Evolutionary conservation across 1,140 invertebrate species (phyloP).

Genomic region (Coptotermes formosanus): DNA sequence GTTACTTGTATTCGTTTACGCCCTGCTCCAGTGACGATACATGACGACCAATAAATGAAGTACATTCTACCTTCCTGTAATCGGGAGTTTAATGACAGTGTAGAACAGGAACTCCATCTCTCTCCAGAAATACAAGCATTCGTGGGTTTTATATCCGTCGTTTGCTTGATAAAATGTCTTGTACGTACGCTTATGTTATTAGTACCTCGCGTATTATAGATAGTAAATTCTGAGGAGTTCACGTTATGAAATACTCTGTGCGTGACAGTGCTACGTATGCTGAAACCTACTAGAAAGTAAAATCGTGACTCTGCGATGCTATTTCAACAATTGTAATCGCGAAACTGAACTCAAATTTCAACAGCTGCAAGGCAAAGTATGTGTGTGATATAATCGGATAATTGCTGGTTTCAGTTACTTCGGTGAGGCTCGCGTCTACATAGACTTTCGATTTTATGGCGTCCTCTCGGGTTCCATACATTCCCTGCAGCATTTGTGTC

Average conservation of each 20-base stretch:
- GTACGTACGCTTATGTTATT: neutral
- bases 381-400: neutral
- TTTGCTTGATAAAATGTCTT: neutral
- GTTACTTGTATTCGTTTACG: too few species aligned
- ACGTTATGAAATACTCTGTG: neutral
- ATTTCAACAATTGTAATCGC: neutral
- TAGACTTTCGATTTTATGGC: neutral
- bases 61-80: too few species aligned
- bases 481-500: neutral
- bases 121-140: neutral
- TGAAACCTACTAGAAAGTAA: too few species aligned
- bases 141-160: neutral
- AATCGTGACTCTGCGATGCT: neutral
- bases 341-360: neutral
- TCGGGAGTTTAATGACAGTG: neutral
- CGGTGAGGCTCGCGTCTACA: too few species aligned
- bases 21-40: too few species aligned
- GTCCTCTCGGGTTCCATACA: neutral
- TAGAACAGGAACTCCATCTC: neutral
- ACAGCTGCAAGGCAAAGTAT: neutral
- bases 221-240: neutral
- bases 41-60: too few species aligned
- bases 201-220: neutral
- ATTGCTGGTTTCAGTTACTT: neutral
- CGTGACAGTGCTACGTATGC: neutral